Percentiles rank a stretch among this genome's conserved stretches.
Evolutionary conservation across 2,888 invertebrate species (phyloP).

Genomic region (Ceramica pisi): DNA sequence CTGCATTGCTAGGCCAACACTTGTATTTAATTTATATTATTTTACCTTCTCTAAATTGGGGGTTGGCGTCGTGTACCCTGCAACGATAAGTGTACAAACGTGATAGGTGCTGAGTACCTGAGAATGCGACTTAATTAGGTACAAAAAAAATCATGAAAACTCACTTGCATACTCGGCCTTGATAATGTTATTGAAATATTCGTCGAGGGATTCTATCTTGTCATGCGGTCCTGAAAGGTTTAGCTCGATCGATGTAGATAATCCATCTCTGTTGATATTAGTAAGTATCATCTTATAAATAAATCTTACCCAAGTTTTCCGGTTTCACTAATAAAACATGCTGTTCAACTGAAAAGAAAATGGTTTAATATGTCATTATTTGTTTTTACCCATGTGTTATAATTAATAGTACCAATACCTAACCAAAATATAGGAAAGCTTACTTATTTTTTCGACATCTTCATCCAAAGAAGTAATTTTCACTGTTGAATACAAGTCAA

Average conservation of each 20-base stretch:
- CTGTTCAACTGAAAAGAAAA: conserved; percentile 71
- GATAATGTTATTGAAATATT: conserved; percentile 77
- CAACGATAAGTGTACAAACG: background rate
- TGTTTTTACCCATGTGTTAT: background rate
- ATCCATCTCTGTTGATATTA: background rate
- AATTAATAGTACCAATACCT: background rate
- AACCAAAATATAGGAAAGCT: conserved; percentile 53
- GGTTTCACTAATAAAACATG: conserved; percentile 63
- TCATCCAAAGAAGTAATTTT: conserved; percentile 76
- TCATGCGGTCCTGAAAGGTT: conserved; percentile 34
- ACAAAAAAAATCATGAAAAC: conserved; percentile 24
- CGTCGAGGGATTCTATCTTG: conserved; percentile 71
- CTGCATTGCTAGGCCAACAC: too few relatives aligned
- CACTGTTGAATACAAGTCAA: conserved; percentile 65
- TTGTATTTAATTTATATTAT: background rate
- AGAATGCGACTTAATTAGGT: background rate
- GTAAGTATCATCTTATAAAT: background rate
- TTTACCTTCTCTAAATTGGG: background rate
- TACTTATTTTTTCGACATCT: conserved; percentile 84
- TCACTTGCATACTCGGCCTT: conserved; percentile 60
- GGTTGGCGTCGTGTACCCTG: background rate
- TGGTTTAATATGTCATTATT: background rate
- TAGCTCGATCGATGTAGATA: background rate
- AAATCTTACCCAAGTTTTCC: conserved; percentile 58
- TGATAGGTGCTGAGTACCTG: background rate